Evolutionary conservation across 2,797 vertebrate species (phyloP), one percentile per base, ranked within the genome.

Genomic region (Petrocephalus sullivani): DNA sequence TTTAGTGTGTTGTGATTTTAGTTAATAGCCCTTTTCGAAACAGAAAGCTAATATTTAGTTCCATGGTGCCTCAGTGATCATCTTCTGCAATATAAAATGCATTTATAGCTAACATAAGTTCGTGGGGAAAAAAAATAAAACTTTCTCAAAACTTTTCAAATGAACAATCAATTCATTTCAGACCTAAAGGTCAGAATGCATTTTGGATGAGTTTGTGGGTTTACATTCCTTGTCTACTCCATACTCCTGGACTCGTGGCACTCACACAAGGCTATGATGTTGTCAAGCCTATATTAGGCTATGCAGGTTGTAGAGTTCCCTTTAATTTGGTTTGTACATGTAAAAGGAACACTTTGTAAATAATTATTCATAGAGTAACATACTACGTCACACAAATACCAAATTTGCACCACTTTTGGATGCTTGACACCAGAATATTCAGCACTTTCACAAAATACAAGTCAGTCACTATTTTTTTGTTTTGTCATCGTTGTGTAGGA

Each of bases 211-310:
- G 56, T 81, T 54, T 28, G 46, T 8, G 82, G 56, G 56, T 41
- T n/a, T 41, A 41, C 56, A 82, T 41, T 14, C 89, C 78, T 90
- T 90, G 90, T 88, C 90, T 71, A 46, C 87, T 16, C 86, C 92
- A 8, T 91, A 88, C 84, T 87, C 89, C 89, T 85, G 92, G 91
- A 19, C 90, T 90, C 90, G 90, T 91, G 91, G 90, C 91, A 88
- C 84, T 85, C 54, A 57, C 23, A 33, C 71, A 57, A 83, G 49
- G 10, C 46, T 88, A 83, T 57, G 61, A 12, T 53, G 49, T 67
- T 33, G 46, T 88, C n/a, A 92, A 93, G 95, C 95, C 95, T 96
- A 96, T 95, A 95, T 96, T 96, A 96, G 95, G 95, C 94, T 0
- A 85, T 91, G 91, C 90, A 91, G 89, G 83, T 83, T 81, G 90